Evolutionary conservation across 2,888 invertebrate genomes (phyloP).

Genomic region (Achlya flavicornis): DNA sequence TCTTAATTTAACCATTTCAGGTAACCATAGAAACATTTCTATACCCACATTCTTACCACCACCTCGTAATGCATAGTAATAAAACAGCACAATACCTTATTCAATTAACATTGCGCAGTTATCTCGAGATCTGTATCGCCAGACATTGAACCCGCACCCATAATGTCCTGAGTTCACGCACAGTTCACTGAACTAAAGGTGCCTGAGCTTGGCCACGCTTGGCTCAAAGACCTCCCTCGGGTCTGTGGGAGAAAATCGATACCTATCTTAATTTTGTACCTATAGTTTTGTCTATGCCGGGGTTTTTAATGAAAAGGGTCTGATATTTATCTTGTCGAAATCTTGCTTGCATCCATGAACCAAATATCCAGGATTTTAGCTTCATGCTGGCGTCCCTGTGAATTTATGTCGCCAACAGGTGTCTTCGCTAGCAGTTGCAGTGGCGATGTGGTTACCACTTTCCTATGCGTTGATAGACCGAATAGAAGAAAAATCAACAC

Average conservation of each 20-base stretch:
- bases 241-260: slow-evolving; percentile 27
- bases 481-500: too few species aligned
- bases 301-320: background rate
- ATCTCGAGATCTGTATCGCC: slow-evolving; percentile 28
- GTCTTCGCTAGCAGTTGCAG: too few species aligned
- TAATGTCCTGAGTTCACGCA: slow-evolving; percentile 33
- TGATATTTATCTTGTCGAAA: background rate
- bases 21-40: too few species aligned
- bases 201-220: background rate
- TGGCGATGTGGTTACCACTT: too few species aligned
- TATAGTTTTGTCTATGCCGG: background rate
- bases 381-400: too few species aligned
- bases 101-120: slow-evolving; percentile 28
- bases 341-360: too few species aligned
- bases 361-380: too few species aligned
- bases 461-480: too few species aligned
- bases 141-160: slow-evolving; percentile 26
- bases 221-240: slow-evolving; percentile 17
- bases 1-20: too few species aligned
- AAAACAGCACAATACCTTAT: background rate
- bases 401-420: too few species aligned
- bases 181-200: slow-evolving; percentile 35
- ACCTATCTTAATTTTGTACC: slow-evolving; percentile 26
- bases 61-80: too few species aligned
- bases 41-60: too few species aligned